Base-by-base conservation (phyloP, 1,140 invertebrate genomes). In the Drosophila obscura region DNA sequence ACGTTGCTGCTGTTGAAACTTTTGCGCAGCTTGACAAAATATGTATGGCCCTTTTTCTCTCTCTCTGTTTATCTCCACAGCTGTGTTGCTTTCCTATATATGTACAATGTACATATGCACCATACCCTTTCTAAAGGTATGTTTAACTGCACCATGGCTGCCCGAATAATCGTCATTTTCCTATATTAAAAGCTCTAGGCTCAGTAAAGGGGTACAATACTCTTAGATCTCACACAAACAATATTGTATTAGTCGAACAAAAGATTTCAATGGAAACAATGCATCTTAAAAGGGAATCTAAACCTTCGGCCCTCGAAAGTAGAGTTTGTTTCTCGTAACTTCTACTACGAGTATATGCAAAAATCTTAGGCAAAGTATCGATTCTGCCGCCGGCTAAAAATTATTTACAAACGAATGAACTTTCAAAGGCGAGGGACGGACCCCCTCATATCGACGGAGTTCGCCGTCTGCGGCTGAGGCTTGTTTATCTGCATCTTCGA, bases 321-420 rank as follows among this genome's bases (percentile, higher is more conserved):
- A 13, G 11, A 39, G 35, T 39, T 39, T 5, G 0, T 5, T 1
- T 39, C 35, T 39, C 35, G 35, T 39, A 39, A 39, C 11, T 39
- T 39, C 35, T 13, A 5, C 35, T 39, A 5, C 22, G 22, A 15
- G 19, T 39, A 5, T 69, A 87, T 88, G 78, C 83, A 87, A 87
- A 84, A 87, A 87, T 88, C 82, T 87, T 87, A 76, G 73, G 57
- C 67, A 64, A 87, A 87, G 82, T 88, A 87, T 87, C 82, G 82
- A 87, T 87, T 87, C 88, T 78, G 82, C 82, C 79, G 44, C 35
- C 19, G 69, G 82, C 82, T 82, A 73, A 88, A 78, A 78, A 87
- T 87, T 87, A 87, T 88, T 87, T 82, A 87, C 82, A 87, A 88
- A 76, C 78, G 82, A 88, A 75, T 87, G 66, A 87, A 87, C 82